Evolutionary conservation across 2,797 vertebrate genomes (phyloP).

Genomic region (Agapornis canus): DNA sequence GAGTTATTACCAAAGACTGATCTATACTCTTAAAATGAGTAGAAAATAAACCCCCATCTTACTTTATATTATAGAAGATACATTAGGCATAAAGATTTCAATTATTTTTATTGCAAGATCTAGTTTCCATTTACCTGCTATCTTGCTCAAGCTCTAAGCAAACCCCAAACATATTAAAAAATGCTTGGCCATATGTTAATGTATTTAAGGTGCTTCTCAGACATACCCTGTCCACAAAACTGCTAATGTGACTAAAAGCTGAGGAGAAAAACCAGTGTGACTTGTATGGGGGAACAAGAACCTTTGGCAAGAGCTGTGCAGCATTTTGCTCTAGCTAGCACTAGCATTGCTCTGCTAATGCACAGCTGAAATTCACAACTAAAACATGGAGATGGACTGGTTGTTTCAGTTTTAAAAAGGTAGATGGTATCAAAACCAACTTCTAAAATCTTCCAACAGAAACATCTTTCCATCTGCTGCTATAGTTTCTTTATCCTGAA

Average conservation of each 20-base stretch:
- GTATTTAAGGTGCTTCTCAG: background rate
- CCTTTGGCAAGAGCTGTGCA: background rate
- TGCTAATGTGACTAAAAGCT: background rate
- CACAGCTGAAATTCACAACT: background rate
- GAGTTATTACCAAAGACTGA: background rate
- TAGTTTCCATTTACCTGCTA: background rate
- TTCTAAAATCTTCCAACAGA: constrained; percentile 45
- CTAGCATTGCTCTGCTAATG: background rate
- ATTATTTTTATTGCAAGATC: background rate
- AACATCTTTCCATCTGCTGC: constrained; percentile 70
- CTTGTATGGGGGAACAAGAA: background rate
- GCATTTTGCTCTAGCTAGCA: background rate
- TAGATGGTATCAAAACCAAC: constrained; percentile 51
- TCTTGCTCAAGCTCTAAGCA: background rate
- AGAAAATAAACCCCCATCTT: background rate
- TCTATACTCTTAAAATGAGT: background rate
- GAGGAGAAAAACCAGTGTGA: background rate
- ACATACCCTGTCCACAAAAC: background rate
- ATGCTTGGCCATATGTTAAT: background rate
- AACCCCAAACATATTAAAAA: background rate
- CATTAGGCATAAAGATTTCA: background rate
- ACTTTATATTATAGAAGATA: background rate
- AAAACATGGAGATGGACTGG: background rate
- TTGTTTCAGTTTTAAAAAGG: constrained; percentile 10
- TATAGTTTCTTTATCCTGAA: constrained; percentile 70